These are phyloP conservation scores for Cataglyphis hispanica DNA, from an alignment of 1,140 invertebrate species.

Conservation along the genomic window DNA sequence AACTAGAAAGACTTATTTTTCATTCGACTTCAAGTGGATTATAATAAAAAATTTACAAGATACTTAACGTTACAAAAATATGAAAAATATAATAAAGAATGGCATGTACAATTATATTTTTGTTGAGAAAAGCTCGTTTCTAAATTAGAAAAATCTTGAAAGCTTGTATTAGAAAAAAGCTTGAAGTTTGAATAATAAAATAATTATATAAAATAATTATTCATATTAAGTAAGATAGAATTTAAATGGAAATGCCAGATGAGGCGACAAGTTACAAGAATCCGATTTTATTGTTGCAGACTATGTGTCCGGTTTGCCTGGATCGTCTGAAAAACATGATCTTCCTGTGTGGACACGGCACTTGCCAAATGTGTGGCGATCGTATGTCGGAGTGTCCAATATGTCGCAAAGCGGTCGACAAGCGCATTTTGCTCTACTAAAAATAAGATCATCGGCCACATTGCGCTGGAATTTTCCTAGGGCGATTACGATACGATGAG, in stretches of 20 bases:
- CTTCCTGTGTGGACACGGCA: conserved; percentile 98
- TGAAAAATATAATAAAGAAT: background rate
- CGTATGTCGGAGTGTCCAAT: conserved; percentile 98
- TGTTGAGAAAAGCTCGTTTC: no score
- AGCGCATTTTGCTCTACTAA: conserved; percentile 96
- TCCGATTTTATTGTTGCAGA: conserved; percentile 88
- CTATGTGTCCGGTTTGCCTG: conserved; percentile 99
- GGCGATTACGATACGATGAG: background rate
- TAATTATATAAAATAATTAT: no score
- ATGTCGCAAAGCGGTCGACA: conserved; percentile 97
- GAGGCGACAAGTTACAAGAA: background rate
- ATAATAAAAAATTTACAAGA: background rate
- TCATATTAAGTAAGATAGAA: background rate
- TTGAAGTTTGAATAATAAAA: background rate
- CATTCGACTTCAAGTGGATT: background rate
- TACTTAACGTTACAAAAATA: conserved; percentile 2
- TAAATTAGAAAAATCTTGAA: no score
- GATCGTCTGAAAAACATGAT: conserved; percentile 99
- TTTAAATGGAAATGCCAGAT: background rate
- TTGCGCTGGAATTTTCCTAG: background rate
- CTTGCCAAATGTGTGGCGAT: conserved; percentile 99
- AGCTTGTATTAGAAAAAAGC: no score
- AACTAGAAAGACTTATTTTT: background rate
- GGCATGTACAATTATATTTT: background rate
- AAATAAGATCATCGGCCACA: conserved; percentile 8